These are phyloP conservation scores for Poecilia wingei DNA, from an alignment of 2,797 vertebrate species.

Conservation along the genomic window DNA sequence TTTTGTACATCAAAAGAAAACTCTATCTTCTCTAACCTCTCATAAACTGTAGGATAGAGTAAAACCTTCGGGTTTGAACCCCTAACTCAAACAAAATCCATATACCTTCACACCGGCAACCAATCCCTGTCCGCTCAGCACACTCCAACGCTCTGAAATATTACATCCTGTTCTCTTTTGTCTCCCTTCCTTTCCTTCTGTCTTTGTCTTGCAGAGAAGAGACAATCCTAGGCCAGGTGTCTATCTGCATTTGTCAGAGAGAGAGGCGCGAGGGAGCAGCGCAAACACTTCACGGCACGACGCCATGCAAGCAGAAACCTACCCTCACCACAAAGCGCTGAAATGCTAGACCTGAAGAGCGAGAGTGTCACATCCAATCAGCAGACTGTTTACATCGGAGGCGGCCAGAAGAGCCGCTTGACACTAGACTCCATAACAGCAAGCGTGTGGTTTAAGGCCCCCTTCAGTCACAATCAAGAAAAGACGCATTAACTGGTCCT, in stretches of 20 bases:
- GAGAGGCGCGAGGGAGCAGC: constrained; percentile 58
- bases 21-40: not conserved
- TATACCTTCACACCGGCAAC: not conserved
- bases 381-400: constrained; percentile 59
- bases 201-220: constrained; percentile 68
- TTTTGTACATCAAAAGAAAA: not conserved
- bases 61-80: not conserved
- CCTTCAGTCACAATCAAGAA: constrained; percentile 41
- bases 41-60: not conserved
- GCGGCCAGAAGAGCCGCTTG: constrained; percentile 51
- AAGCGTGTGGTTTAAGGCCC: constrained; percentile 42
- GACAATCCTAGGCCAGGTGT: constrained; percentile 66
- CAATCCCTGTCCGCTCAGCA: not conserved
- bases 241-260: constrained; percentile 73
- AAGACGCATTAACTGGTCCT: constrained; percentile 51
- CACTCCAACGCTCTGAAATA: not conserved
- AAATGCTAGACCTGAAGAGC: constrained; percentile 67
- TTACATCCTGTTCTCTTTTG: constrained; percentile 14
- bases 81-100: not conserved
- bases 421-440: constrained; percentile 44
- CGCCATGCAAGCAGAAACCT: constrained; percentile 57
- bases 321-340: constrained; percentile 59
- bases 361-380: constrained; percentile 65
- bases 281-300: constrained; percentile 50
- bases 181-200: constrained; percentile 42